Base-by-base conservation (phyloP, 1,140 invertebrate genomes). In the Heliothis subflexa region DNA sequence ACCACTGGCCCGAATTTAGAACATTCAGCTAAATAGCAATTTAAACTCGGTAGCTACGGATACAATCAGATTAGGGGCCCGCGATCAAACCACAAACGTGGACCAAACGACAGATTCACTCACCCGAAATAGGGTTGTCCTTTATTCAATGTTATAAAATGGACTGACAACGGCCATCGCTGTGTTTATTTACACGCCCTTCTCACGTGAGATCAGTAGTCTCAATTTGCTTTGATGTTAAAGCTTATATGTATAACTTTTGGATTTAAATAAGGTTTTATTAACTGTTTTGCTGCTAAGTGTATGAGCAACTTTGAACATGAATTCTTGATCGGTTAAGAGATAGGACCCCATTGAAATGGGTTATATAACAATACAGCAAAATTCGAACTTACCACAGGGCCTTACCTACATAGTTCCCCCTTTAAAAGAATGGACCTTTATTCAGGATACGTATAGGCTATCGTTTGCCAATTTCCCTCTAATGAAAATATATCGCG, bases 11-110 rank as follows among this genome's bases (percentile, higher is more conserved):
- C 28, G 50, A 70, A 59, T 57, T 72, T 55, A 33, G 45, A 28
- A 52, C 77, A 62, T 78, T 78, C 55, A 61, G 68, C 68, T 72
- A 78, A 78, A 78, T 57, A 73, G 68, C 66, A 78, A 78, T 72
- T 72, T 78, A 49, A 54, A 45, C 66, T 54, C 47, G 66, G 66
- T 59, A 21, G 52, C 55, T 47, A 25, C 55, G 57, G 57, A 68
- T 70, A 73, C 57, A 78, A 78, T 78, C 68, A 40, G 57, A 73
- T 57, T 59, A 70, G 64, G 45, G 28, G 71, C 40, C 54, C 40
- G 45, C 40, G 45, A 61, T 59, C 55, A 74, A 74, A 74, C 52
- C 71, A 28, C 71, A 16, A 49, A 45, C 70, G 16, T 47, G 33
- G 57, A 73, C 33, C 40, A 11, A 73, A 45, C n/a, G 33, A 59